Base-by-base conservation (phyloP, 2,113 vertebrate genomes). In the Tetrax tetrax region DNA sequence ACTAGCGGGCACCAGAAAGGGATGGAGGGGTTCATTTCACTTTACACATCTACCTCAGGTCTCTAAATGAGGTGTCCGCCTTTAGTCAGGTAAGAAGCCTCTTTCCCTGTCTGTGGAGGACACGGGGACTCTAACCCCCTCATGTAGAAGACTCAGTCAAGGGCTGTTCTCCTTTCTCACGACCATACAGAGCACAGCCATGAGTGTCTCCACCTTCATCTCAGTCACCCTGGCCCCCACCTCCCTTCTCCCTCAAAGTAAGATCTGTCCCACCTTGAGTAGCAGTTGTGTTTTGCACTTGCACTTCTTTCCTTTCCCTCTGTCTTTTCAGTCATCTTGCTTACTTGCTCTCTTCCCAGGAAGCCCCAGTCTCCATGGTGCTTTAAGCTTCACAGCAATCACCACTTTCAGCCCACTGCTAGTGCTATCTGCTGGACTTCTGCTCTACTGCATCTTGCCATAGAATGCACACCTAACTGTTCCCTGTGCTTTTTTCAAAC, bases 161-260 rank as follows among this genome's bases (percentile, higher is more conserved):
- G 27, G 45, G 6, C 5, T 54, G 28, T 66, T 78, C n/a, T 75
- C 33, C 27, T 64, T 76, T 47, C 56, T 53, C 21, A 20, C 4
- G 5, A 82, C 45, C 35, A 29, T 38, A 57, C 37, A 38, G 5
- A n/a, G 18, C 10, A 51, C 24, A 78, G 33, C 41, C 18, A 8
- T 31, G 8, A 60, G 7, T 24, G 5, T 15, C 20, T 61, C 31
- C 61, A 29, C 22, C 35, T 81, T 35, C 45, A 33, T 13, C 50
- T 63, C 16, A 24, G 43, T 20, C 24, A 5, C 8, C 12, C 3
- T 6, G 3, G 3, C 13, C 7, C 17, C 10, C 24, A 63, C 3
- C 50, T 61, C 17, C 20, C 25, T 41, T 47, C 65, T 48, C 28
- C 29, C 37, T 79, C 37, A 25, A 35, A 13, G 17, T 27, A 10